These are phyloP conservation scores for Ophion slaviceki DNA, from an alignment of 2,888 invertebrate genomes.

Conservation along the genomic window DNA sequence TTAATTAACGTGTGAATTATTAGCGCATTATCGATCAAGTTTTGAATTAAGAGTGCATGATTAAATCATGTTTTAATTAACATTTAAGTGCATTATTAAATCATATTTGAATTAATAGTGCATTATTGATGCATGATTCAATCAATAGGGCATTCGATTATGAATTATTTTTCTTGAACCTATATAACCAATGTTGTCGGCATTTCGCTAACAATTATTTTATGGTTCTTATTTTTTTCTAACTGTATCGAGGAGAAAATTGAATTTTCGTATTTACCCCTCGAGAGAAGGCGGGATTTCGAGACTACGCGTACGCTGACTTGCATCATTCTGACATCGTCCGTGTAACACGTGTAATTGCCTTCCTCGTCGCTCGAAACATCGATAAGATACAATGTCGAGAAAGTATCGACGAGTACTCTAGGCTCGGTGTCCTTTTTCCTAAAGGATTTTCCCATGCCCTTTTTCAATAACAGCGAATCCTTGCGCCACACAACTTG, in stretches of 20 bases:
- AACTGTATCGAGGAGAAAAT: neutral
- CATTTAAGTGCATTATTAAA: too few species aligned
- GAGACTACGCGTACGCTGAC: slow-evolving; percentile 84
- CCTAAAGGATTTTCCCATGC: slow-evolving; percentile 75
- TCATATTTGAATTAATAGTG: too few species aligned
- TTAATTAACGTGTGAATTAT: too few species aligned
- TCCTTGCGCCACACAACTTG: slow-evolving; percentile 86
- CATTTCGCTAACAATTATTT: too few species aligned
- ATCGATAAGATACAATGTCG: slow-evolving; percentile 85
- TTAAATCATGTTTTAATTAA: too few species aligned
- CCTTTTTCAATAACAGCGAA: slow-evolving; percentile 83
- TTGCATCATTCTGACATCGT: slow-evolving; percentile 86
- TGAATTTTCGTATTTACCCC: slow-evolving; percentile 80
- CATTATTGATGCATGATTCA: too few species aligned
- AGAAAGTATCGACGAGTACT: slow-evolving; percentile 85
- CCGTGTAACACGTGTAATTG: slow-evolving; percentile 88
- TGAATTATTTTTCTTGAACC: too few species aligned
- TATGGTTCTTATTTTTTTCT: neutral
- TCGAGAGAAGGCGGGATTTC: slow-evolving; percentile 84
- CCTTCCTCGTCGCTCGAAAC: slow-evolving; percentile 88
- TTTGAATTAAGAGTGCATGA: neutral
- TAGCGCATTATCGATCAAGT: neutral
- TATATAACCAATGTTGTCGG: too few species aligned
- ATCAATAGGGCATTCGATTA: too few species aligned
- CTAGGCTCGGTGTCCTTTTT: slow-evolving; percentile 83